These are phyloP conservation scores for Piliocolobus tephrosceles DNA, from an alignment of 2,113 vertebrate genomes.

Conservation along the genomic window DNA sequence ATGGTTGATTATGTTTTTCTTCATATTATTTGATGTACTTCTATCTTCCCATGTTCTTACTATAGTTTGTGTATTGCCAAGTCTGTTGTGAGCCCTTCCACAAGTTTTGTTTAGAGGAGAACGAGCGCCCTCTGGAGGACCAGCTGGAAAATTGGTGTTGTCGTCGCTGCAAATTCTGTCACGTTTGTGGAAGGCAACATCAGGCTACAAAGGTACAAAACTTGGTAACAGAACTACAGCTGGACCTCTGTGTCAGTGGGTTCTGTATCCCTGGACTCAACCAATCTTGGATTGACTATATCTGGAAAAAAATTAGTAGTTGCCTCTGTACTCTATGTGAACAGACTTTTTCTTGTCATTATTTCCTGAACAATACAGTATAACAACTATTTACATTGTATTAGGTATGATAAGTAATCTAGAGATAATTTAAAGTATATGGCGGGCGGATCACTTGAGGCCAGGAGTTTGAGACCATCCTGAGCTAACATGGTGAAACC, in stretches of 20 bases:
- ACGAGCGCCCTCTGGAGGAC: conserved; percentile 96
- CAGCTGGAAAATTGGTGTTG: conserved; percentile 99
- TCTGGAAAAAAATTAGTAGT: background rate
- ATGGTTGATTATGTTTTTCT: conserved; percentile 8
- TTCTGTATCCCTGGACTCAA: background rate
- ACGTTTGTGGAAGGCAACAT: conserved; percentile 96
- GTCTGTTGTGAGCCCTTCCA: conserved; percentile 99
- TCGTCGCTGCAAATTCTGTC: conserved; percentile 97
- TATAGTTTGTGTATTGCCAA: conserved; percentile 98
- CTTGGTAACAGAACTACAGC: background rate
- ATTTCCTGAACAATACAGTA: background rate
- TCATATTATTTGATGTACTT: conserved; percentile 33
- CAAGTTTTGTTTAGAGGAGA: conserved; percentile 98
- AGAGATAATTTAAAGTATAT: background rate
- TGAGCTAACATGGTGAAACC: no score
- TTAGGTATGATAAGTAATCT: background rate
- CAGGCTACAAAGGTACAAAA: conserved; percentile 94
- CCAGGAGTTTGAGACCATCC: no score
- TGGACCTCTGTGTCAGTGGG: background rate
- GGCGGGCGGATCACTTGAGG: no score
- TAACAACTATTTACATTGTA: background rate
- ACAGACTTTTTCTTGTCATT: background rate
- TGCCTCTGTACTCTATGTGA: background rate
- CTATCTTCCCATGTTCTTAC: conserved; percentile 50
- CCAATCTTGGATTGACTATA: background rate